phyloP scores from a whole-genome alignment of 2,888 invertebrate genomes.

The Lepidocyrtinus sp. region DNA sequence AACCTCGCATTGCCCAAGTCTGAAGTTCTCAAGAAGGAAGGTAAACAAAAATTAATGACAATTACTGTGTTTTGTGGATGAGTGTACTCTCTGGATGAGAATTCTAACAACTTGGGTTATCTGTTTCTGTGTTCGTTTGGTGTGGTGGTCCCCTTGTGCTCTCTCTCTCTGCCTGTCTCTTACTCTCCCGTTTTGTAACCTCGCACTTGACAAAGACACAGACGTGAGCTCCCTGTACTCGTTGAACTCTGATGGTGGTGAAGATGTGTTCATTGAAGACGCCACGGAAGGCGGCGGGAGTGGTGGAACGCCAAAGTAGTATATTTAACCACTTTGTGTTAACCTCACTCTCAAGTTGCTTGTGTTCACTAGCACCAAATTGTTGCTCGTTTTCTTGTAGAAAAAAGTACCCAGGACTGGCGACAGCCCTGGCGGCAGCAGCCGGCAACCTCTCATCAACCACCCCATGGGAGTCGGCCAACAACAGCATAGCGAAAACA shows the following conservation, averaged over 20 bases:
- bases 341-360: not conserved
- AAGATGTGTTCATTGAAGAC: conserved; percentile 72
- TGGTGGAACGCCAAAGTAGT: conserved; percentile 49
- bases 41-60: conserved; percentile 44
- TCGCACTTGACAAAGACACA: conserved; percentile 71
- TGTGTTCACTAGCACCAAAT: not conserved
- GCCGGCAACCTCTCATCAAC: conserved; percentile 41
- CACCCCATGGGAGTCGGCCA: conserved; percentile 43
- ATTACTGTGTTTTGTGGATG: no score
- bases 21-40: conserved; percentile 69
- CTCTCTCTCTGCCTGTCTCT: conserved; percentile 14
- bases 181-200: not conserved
- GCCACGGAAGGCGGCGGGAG: conserved; percentile 51
- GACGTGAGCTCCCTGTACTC: conserved; percentile 76
- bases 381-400: conserved; percentile 24
- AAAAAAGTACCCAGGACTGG: conserved; percentile 59
- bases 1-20: conserved; percentile 67
- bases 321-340: not conserved
- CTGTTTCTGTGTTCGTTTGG: conserved; percentile 13
- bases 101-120: not conserved
- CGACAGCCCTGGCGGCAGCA: conserved; percentile 43
- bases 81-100: no score
- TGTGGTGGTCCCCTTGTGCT: no score
- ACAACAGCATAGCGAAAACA: conserved; percentile 63
- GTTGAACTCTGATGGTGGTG: conserved; percentile 74